Conservation (phyloP, 2,797 vertebrate genomes). For the Rhodeus uyekii region DNA sequence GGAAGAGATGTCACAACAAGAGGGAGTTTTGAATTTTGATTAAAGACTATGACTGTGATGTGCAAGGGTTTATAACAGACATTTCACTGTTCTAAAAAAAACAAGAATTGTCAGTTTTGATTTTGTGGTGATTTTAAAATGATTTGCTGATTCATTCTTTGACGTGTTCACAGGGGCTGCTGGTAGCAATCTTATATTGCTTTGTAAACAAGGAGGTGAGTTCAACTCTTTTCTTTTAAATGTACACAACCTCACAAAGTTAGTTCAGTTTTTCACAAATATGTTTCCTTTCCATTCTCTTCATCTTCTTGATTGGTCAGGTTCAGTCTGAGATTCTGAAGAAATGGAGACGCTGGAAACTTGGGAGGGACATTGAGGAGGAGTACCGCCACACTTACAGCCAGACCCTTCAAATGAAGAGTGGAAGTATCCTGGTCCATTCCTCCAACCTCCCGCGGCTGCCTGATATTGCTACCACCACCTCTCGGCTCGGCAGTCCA, state of each 20-base stretch:
- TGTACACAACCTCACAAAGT: neutral
- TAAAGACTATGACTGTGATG: neutral
- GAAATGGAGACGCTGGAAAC: conserved; percentile 89
- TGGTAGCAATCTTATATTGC: conserved; percentile 97
- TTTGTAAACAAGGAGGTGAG: conserved; percentile 98
- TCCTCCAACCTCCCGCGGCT: conserved; percentile 62
- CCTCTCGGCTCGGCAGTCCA: conserved; percentile 58
- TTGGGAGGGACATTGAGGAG: conserved; percentile 85
- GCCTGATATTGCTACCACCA: conserved; percentile 64
- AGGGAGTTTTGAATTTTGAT: no score
- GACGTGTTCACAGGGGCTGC: conserved; percentile 83
- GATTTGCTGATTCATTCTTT: neutral
- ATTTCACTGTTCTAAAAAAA: no score
- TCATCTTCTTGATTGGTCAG: conserved; percentile 64
- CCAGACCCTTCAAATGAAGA: conserved; percentile 75
- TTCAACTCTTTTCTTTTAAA: neutral
- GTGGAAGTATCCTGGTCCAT: conserved; percentile 67
- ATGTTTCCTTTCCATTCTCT: neutral
- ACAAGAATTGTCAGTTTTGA: neutral
- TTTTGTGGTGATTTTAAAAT: neutral
- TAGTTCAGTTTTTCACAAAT: neutral
- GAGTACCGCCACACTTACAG: conserved; percentile 84
- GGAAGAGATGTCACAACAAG: no score
- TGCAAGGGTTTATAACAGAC: no score
- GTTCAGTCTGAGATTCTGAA: conserved; percentile 91